These are phyloP conservation scores for Sebastes kiyomatsui DNA, from an alignment of 2,797 vertebrate genomes.

Conservation along the genomic window DNA sequence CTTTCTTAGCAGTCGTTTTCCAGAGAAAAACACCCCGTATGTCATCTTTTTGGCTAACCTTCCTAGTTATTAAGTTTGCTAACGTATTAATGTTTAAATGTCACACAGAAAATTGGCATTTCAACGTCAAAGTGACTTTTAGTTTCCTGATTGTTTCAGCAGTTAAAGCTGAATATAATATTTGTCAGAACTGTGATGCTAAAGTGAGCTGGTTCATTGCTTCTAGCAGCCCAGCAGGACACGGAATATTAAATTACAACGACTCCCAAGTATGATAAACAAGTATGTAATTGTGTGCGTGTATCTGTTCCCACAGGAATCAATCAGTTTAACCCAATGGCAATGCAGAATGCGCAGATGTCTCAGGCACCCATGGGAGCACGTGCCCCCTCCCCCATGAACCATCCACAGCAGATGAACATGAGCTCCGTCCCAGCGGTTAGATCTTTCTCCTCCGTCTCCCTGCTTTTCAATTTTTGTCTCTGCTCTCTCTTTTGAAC, in stretches of 20 bases:
- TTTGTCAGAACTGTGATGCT: conserved; percentile 1
- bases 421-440: conserved; percentile 92
- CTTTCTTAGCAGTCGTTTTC: neutral
- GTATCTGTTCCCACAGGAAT: conserved; percentile 83
- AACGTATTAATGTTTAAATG: neutral
- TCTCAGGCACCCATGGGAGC: conserved; percentile 91
- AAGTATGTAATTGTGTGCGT: conserved; percentile 35
- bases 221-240: neutral
- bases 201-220: neutral
- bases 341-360: conserved; percentile 94
- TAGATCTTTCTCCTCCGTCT: conserved; percentile 57
- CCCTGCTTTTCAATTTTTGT: neutral
- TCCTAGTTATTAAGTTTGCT: neutral
- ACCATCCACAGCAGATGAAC: conserved; percentile 94
- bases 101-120: neutral
- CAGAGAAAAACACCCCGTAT: neutral
- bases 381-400: conserved; percentile 94
- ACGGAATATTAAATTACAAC: conserved; percentile 62
- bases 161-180: neutral
- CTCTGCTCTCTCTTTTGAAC: neutral
- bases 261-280: conserved; percentile 41
- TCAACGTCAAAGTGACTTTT: neutral
- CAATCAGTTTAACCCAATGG: conserved; percentile 93
- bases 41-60: neutral
- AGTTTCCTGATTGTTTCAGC: neutral